Base-by-base conservation (phyloP, 2,797 vertebrate genomes). In the Furcifer pardalis region DNA sequence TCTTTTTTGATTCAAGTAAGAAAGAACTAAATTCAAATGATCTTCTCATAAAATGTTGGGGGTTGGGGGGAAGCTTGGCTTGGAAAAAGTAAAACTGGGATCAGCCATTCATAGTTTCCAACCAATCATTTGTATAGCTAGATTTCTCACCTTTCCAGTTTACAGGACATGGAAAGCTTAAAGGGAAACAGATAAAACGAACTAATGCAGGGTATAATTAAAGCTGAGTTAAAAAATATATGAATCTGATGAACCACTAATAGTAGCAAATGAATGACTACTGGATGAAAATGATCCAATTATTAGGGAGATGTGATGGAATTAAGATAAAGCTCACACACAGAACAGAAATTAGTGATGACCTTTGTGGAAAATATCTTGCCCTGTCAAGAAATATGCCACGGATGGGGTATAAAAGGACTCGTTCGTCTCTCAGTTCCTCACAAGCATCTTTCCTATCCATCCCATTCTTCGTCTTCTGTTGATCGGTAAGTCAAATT, bases 401-500 rank as follows among this genome's bases (percentile, higher is more conserved):
- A 68, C 71, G 27, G 21, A 73, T 75, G 42, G 37, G 6, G 59
- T 85, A 85, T 80, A 85, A 85, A 85, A 75, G 62, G 30, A 5
- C 30, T 15, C 21, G 1, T 7, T 35, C 13, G 0, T 76, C 46
- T 56, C 25, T 9, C 30, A 40, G 21, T 75, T 75, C 60, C 80
- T 7, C 71, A 75, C 37, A 60, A 52, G 19, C 60, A 12, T 65
- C 60, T 83, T 37, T 60, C 72, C 35, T 7, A 9, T 3, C 2
- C 49, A 78, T 15, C 30, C 12, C 1, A 3, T 27, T 17, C 32
- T 2, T 15, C 13, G 13, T 40, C 62, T 68, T 35, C 44, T 6
- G n/a, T 56, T 12, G n/a, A 40, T 56, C 13, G 84, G 84, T 85
- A 65, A 85, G 84, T 85, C 27, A 71, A 35, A n/a, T 44, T 73